Evolutionary conservation across 2,797 vertebrate genomes (phyloP).

Genomic region (Euthynnus affinis): DNA sequence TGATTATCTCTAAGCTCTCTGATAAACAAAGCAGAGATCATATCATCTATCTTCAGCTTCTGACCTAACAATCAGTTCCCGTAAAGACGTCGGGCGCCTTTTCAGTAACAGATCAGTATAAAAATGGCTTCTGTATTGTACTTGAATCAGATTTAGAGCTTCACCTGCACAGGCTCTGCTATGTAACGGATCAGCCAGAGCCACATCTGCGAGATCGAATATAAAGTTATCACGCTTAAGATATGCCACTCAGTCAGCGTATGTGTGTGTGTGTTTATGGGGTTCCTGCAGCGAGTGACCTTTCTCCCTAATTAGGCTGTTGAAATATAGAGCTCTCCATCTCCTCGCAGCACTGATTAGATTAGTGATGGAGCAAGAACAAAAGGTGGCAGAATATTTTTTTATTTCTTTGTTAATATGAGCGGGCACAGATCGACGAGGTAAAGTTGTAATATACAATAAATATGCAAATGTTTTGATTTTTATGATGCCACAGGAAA

Average conservation of each 20-base stretch:
- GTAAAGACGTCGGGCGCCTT: background rate
- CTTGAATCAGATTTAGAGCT: background rate
- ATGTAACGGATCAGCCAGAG: slow-evolving; percentile 25
- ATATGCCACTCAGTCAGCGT: background rate
- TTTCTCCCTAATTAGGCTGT: slow-evolving; percentile 71
- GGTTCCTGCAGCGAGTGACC: slow-evolving; percentile 58
- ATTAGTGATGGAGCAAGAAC: background rate
- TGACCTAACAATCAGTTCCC: slow-evolving; percentile 14
- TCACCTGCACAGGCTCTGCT: background rate
- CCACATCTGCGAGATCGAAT: background rate
- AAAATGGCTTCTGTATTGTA: slow-evolving; percentile 1
- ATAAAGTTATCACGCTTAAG: background rate
- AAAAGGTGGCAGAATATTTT: background rate
- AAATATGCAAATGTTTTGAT: background rate
- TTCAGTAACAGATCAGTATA: slow-evolving; percentile 21
- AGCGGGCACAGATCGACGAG: background rate
- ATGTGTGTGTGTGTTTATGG: background rate
- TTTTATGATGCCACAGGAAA: background rate
- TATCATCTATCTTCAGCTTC: slow-evolving; percentile 30
- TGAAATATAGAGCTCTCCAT: slow-evolving; percentile 41
- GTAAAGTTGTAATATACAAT: background rate
- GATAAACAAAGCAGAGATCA: slow-evolving; percentile 14
- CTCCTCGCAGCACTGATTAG: slow-evolving; percentile 34
- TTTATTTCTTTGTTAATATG: background rate
- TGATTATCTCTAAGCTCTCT: background rate